Evolutionary conservation across 2,888 invertebrate species (phyloP), one percentile per base, ranked within the genome.

Genomic region (Limulus polyphemus): DNA sequence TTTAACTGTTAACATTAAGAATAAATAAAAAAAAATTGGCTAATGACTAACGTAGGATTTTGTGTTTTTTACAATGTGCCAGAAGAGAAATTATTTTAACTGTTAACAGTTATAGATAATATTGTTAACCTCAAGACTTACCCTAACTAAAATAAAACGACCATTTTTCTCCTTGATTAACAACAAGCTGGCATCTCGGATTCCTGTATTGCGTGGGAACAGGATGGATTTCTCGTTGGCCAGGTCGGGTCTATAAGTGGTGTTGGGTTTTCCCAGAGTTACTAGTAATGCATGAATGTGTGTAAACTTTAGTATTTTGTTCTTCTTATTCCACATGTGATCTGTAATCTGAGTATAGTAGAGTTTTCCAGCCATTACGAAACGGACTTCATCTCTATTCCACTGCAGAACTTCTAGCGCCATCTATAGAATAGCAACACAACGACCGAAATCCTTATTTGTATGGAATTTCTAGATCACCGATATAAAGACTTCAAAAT

Each of bases 381-480:
- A 92, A 75, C 87, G 85, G 56, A 90, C 88, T 76, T 93, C 92
- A 74, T 90, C 90, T 78, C 88, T 88, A 60, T 74, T 74, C 95
- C 95, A 95, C 73, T 92, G 92, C 69, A 95, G 78, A 9, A 91
- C 85, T 75, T 95, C 93, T 67, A 94, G 86, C 60, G 93, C 93
- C 83, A 93, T 88, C 83, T 83, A 70, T 47, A 69, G 68, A 54
- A 59, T 13, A 55, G 13, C 11, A 56, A 52, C 12, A 52, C n/a
- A 61, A 55, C 48, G 16, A 47, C n/a, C 17, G 48, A 54, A 11
- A 13, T 55, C 11, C 14, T 58, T 4, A 9, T 2, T 1, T 17
- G 11, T 63, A 49, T n/a, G 14, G 10, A 48, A n/a, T 47, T 47
- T 46, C 56, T 1, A 32, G n/a, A 32, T 32, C 32, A 32, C 32